Percentiles rank a stretch among this genome's conserved stretches.
Evolutionary conservation across 2,113 vertebrate species (phyloP).

Genomic region (Erpornis zantholeuca): DNA sequence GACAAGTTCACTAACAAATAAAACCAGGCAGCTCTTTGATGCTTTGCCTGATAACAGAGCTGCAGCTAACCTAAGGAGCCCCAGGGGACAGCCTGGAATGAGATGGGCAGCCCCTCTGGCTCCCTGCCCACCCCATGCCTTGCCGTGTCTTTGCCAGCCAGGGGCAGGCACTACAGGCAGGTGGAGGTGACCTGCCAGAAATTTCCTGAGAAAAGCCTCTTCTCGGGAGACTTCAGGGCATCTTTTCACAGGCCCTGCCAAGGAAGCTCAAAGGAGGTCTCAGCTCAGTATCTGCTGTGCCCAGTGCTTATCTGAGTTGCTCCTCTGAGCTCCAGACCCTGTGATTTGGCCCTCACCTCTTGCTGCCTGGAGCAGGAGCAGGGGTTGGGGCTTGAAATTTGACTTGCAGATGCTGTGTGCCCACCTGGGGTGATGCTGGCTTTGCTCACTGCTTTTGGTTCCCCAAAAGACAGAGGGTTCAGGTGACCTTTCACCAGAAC

Average conservation of each 20-base stretch:
- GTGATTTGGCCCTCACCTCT: not conserved
- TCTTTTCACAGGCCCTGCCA: not conserved
- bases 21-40: not conserved
- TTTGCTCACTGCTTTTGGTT: not conserved
- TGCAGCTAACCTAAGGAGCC: not conserved
- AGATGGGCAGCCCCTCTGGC: rapidly evolving
- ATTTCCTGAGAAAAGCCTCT: not conserved
- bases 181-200: not conserved
- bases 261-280: not conserved
- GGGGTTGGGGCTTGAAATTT: not conserved
- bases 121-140: not conserved
- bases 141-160: not conserved
- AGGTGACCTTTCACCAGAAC: not conserved
- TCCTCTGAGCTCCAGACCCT: not conserved
- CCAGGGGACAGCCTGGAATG: not conserved
- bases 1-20: not conserved
- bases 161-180: not conserved
- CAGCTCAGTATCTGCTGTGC: not conserved
- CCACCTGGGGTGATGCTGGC: not conserved
- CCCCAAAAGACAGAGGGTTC: not conserved
- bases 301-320: not conserved
- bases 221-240: not conserved
- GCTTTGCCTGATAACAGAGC: not conserved
- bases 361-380: not conserved
- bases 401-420: not conserved